Conservation (phyloP, 2,888 invertebrate species). For the Melieria omissa region DNA sequence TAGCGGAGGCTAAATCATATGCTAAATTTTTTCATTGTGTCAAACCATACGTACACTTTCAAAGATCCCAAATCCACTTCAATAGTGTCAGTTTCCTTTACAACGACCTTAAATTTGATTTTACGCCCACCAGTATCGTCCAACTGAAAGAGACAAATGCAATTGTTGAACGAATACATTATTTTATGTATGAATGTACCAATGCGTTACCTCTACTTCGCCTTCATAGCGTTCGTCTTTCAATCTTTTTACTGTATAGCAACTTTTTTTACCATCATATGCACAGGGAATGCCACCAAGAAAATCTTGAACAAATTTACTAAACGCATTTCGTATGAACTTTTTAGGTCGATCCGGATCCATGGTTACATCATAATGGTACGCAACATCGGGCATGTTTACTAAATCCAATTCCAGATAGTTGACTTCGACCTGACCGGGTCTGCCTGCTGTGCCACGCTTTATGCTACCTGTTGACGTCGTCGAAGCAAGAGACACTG, state of each 20-base stretch:
- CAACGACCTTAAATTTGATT: slow-evolving; percentile 50
- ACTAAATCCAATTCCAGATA: slow-evolving; percentile 72
- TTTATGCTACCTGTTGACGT: slow-evolving; percentile 42
- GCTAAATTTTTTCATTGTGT: background rate
- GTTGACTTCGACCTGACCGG: slow-evolving; percentile 71
- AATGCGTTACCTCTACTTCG: slow-evolving; percentile 52
- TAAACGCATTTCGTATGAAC: slow-evolving; percentile 69
- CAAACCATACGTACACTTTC: slow-evolving; percentile 49
- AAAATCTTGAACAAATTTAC: slow-evolving; percentile 56
- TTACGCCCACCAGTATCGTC: slow-evolving; percentile 47
- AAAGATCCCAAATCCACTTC: slow-evolving; percentile 56
- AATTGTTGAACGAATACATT: background rate
- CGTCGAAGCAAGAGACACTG: background rate
- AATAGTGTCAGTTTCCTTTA: slow-evolving; percentile 55
- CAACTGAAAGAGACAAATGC: slow-evolving; percentile 46
- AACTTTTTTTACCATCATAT: slow-evolving; percentile 79
- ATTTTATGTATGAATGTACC: background rate
- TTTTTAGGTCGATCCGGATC: slow-evolving; percentile 77
- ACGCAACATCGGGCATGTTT: slow-evolving; percentile 67
- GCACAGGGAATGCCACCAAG: slow-evolving; percentile 71
- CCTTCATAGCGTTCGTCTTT: slow-evolving; percentile 30
- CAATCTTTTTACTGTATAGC: slow-evolving; percentile 67
- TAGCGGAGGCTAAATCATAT: background rate
- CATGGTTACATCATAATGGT: slow-evolving; percentile 87
- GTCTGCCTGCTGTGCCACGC: slow-evolving; percentile 65